Evolutionary conservation across 2,888 invertebrate genomes (phyloP), one percentile per base, ranked within the genome.

Genomic region (Tipula unca): DNA sequence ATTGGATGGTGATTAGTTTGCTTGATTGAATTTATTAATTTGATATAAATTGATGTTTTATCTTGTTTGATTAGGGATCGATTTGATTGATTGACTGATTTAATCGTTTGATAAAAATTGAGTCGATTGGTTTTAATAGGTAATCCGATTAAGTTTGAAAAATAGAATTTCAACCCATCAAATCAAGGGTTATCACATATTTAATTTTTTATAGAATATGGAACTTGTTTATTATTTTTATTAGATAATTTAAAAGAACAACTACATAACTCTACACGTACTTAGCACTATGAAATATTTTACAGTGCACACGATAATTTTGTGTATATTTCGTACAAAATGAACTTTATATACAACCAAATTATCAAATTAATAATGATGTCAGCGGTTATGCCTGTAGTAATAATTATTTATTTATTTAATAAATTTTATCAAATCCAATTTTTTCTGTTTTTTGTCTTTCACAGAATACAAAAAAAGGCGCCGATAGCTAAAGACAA

Each of bases 401-500:
- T 69, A 54, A 5, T 20, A 69, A 25, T 25, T 69, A 48, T 69
- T 69, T 69, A 69, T 69, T 69, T 69, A 69, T 32, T 32, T 32
- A 48, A 48, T 29, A n/a, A 85, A n/a, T 42, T 17, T 85, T 36
- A 85, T 32, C 32, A 6, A 32, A 32, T 32, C 32, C 6, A 32
- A 32, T 1, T 36, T 36, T 36, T 29, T 85, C 14, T 83, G 82
- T 87, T 85, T 84, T 39, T 39, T 39, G 0, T 2, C 42, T 29
- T 86, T 87, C 86, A 82, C 84, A 87, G 88, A 85, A 86, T 87
- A 83, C 69, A 86, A 69, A 87, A 87, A 86, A 90, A 90, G 85
- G 89, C 89, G 86, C 88, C 88, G 35, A 90, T 90, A 89, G 93
- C 93, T 88, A 92, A 92, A 89, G 93, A 92, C 69, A 92, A 93